A percentile compares a stretch with the other conserved stretches of the same genome.
These are phyloP conservation scores for Uropetala carovei DNA, from an alignment of 2,888 invertebrate genomes.

Conservation along the genomic window DNA sequence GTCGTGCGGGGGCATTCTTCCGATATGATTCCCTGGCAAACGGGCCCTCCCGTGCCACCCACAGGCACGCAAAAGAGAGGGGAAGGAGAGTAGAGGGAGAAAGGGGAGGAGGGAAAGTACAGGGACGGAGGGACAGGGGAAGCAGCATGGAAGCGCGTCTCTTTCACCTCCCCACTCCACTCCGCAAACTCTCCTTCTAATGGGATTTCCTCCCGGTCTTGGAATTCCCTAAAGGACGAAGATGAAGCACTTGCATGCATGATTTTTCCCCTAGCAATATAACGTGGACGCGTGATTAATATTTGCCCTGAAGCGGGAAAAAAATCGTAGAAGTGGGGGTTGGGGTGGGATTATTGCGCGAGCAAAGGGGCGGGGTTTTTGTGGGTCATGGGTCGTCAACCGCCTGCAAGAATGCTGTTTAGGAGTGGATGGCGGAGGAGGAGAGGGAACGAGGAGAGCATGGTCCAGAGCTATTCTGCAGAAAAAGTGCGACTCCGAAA, in stretches of 20 bases:
- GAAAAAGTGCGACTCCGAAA: background rate
- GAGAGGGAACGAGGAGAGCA: no score
- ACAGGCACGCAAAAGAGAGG: background rate
- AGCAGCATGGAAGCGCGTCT: background rate
- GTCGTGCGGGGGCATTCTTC: background rate
- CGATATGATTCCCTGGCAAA: constrained; percentile 36
- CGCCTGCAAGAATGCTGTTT: background rate
- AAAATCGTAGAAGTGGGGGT: background rate
- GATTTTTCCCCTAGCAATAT: constrained; percentile 1
- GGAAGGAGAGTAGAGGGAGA: background rate
- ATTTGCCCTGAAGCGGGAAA: constrained; percentile 10
- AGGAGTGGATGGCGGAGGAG: background rate
- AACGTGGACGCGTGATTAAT: constrained; percentile 20
- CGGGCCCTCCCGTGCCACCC: background rate
- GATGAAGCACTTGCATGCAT: constrained; percentile 20
- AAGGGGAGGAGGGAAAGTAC: background rate
- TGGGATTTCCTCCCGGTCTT: constrained; percentile 8
- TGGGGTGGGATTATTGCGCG: background rate
- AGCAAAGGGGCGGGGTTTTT: background rate
- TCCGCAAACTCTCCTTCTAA: constrained; percentile 4
- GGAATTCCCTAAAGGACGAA: constrained; percentile 12
- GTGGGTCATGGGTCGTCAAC: constrained; percentile 7
- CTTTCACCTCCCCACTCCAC: no score
- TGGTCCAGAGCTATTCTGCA: background rate
- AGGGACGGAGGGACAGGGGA: background rate